Evolutionary conservation across 2,113 vertebrate genomes (phyloP).

Genomic region (Casuarius casuarius): DNA sequence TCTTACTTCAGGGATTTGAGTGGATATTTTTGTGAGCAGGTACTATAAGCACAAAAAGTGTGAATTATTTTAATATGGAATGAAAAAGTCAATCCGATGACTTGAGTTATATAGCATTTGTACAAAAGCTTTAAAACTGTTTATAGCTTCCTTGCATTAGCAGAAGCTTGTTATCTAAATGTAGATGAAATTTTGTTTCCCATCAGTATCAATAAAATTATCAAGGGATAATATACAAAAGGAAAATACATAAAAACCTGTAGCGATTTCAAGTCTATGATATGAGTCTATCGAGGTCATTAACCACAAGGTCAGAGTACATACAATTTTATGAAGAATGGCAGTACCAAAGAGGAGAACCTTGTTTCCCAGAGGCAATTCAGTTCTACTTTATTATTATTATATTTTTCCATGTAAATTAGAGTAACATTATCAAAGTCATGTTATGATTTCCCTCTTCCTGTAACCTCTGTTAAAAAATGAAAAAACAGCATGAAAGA

Average conservation of each 20-base stretch:
- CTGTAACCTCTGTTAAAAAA: conserved; percentile 28
- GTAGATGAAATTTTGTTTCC: conserved; percentile 18
- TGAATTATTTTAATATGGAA: background rate
- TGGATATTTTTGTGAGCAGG: background rate
- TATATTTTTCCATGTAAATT: conserved; percentile 28
- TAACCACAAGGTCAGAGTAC: background rate
- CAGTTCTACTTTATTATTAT: background rate
- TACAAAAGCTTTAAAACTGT: background rate
- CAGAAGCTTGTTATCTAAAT: background rate
- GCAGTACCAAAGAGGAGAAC: background rate
- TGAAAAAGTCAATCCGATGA: background rate
- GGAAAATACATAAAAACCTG: conserved; percentile 5
- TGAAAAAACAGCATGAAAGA: conserved; percentile 42
- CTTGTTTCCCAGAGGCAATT: conserved; percentile 31
- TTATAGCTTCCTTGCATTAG: background rate
- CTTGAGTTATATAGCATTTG: background rate
- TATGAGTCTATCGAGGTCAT: background rate
- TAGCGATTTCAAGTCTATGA: background rate
- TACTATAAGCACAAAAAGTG: background rate
- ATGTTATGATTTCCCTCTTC: conserved; percentile 12
- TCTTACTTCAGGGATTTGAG: background rate
- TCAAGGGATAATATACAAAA: background rate
- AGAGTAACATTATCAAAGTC: conserved; percentile 6
- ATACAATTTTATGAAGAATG: background rate
- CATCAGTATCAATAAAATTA: conserved; percentile 7